A percentile compares a stretch with the other conserved stretches of the same genome.
Evolutionary conservation across 1,140 invertebrate species (phyloP).

Genomic region (Babylonia areolata): DNA sequence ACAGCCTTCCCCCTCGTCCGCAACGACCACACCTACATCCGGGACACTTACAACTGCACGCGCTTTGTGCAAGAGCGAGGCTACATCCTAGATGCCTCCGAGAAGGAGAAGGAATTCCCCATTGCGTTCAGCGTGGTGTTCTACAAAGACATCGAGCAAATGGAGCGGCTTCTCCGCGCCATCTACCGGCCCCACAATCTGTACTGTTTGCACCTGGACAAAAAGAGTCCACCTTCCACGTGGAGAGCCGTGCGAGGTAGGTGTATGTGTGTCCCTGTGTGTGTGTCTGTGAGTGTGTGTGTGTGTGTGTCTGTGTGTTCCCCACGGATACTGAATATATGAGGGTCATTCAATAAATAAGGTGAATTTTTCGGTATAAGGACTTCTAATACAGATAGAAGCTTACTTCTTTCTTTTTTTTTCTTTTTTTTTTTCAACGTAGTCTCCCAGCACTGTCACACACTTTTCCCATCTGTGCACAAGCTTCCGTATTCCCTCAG

Average conservation of each 20-base stretch:
- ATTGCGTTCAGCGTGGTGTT: constrained; percentile 65
- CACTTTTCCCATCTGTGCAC: too few species aligned
- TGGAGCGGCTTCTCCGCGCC: constrained; percentile 61
- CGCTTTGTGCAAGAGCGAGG: constrained; percentile 34
- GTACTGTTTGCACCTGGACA: constrained; percentile 69
- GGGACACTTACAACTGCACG: constrained; percentile 8
- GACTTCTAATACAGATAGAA: too few species aligned
- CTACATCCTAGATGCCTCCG: constrained; percentile 50
- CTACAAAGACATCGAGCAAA: constrained; percentile 66
- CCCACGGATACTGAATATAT: too few species aligned
- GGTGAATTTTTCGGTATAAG: too few species aligned
- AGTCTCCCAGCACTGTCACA: too few species aligned
- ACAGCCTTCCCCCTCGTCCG: not conserved
- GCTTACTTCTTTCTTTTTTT: too few species aligned
- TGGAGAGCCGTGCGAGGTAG: constrained; percentile 41
- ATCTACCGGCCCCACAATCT: constrained; percentile 67
- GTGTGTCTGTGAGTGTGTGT: not conserved
- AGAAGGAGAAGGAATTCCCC: constrained; percentile 59
- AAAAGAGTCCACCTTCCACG: constrained; percentile 43
- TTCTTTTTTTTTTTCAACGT: too few species aligned
- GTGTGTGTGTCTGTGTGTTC: constrained; percentile 20
- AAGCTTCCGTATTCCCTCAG: too few species aligned
- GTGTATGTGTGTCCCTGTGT: not conserved
- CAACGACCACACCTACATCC: not conserved
- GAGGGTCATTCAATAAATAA: too few species aligned